phyloP scores from a whole-genome alignment of 92 coral and sea anemone species.

The Metridium senile region DNA sequence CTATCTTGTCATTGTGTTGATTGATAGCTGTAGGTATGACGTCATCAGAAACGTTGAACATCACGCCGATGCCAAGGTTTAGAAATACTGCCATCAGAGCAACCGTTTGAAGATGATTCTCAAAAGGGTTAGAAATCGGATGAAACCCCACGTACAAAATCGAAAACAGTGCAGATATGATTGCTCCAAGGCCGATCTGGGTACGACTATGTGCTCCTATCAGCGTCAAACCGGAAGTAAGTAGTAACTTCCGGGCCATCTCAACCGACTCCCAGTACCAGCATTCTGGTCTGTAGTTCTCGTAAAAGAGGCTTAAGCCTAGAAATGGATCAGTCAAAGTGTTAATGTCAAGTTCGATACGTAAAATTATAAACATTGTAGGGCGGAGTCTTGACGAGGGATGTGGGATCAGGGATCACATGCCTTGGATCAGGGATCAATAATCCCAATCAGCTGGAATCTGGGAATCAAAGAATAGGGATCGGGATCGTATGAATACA shows the following conservation, averaged over 20 bases:
- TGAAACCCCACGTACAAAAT: slow-evolving; percentile 32
- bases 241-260: slow-evolving; percentile 54
- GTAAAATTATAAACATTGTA: too few species aligned
- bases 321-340: not conserved
- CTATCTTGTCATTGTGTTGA: slow-evolving; percentile 38
- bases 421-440: too few species aligned
- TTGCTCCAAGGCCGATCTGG: slow-evolving; percentile 54
- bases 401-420: too few species aligned
- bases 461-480: too few species aligned
- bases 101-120: slow-evolving; percentile 52
- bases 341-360: too few species aligned
- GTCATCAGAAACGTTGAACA: slow-evolving; percentile 54
- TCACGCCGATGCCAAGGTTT: slow-evolving; percentile 55
- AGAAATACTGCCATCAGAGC: slow-evolving; percentile 60
- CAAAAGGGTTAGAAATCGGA: slow-evolving; percentile 55
- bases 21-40: slow-evolving; percentile 41
- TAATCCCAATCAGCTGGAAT: too few species aligned
- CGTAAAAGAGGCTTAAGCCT: slow-evolving; percentile 54
- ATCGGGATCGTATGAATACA: too few species aligned
- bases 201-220: slow-evolving; percentile 60
- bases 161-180: slow-evolving; percentile 48
- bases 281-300: slow-evolving; percentile 53
- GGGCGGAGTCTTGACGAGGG: too few species aligned
- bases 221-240: slow-evolving; percentile 53
- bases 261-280: slow-evolving; percentile 71